These are phyloP conservation scores for Acleris holmiana DNA, from an alignment of 2,888 invertebrate genomes.

Conservation along the genomic window DNA sequence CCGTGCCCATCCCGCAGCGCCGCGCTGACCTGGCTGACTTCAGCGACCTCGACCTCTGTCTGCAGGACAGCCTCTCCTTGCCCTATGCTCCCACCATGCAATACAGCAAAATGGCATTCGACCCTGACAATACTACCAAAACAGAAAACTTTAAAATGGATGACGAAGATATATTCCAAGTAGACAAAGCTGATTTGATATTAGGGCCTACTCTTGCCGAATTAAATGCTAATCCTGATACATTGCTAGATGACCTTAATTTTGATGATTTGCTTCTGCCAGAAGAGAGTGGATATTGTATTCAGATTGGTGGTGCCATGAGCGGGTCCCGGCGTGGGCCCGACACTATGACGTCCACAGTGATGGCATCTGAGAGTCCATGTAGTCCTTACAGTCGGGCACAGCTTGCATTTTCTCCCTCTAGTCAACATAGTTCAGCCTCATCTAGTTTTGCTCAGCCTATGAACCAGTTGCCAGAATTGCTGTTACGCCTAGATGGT, in stretches of 20 bases:
- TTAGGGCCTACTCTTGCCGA: constrained; percentile 93
- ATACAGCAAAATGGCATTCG: constrained; percentile 71
- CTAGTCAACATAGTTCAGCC: constrained; percentile 86
- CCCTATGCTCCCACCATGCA: constrained; percentile 71
- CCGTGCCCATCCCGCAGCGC: constrained; percentile 87
- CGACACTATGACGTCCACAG: constrained; percentile 53
- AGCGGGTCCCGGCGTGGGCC: constrained; percentile 62
- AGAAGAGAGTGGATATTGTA: constrained; percentile 86
- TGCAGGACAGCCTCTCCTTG: constrained; percentile 75
- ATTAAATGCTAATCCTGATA: constrained; percentile 93
- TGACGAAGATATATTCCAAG: constrained; percentile 94
- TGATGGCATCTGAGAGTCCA: constrained; percentile 69
- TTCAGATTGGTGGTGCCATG: constrained; percentile 81
- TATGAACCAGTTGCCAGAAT: constrained; percentile 83
- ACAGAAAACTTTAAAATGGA: constrained; percentile 90
- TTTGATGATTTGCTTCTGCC: constrained; percentile 93
- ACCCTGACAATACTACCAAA: constrained; percentile 73
- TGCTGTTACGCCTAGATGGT: constrained; percentile 87
- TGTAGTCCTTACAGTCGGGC: constrained; percentile 80
- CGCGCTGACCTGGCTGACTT: constrained; percentile 79
- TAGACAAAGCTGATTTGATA: constrained; percentile 93
- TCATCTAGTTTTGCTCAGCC: constrained; percentile 77
- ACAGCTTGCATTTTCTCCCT: constrained; percentile 86
- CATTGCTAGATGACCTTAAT: constrained; percentile 91
- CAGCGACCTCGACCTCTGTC: constrained; percentile 81